Evolutionary conservation across 2,797 vertebrate genomes (phyloP).

Genomic region (Serranus cabrilla): DNA sequence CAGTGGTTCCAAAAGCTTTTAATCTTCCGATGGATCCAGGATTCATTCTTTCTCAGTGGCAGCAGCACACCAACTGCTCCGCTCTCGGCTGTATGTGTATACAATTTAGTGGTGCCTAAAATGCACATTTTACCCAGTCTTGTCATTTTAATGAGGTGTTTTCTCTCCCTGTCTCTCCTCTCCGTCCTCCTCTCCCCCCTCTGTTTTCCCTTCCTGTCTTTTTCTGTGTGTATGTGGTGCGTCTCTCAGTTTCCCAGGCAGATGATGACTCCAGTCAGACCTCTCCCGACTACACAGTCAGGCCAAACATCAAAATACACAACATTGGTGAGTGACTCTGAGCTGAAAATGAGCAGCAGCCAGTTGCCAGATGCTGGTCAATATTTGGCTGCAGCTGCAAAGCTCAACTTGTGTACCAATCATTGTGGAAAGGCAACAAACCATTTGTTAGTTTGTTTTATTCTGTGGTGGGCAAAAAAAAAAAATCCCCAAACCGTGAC

Average conservation of each 20-base stretch:
- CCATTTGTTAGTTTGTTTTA: conserved; percentile 34
- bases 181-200: neutral
- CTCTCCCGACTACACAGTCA: conserved; percentile 94
- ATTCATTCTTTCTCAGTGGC: conserved; percentile 34
- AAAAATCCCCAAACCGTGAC: conserved; percentile 27
- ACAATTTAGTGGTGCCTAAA: conserved; percentile 42
- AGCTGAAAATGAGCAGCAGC: conserved; percentile 25
- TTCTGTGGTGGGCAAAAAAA: conserved; percentile 23
- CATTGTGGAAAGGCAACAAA: conserved; percentile 36
- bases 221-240: conserved; percentile 25
- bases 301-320: conserved; percentile 95
- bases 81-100: conserved; percentile 18
- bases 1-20: conserved; percentile 47
- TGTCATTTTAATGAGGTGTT: conserved; percentile 53
- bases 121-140: conserved; percentile 39
- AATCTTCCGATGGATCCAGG: conserved; percentile 45
- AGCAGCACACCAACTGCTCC: conserved; percentile 29
- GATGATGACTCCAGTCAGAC: conserved; percentile 93
- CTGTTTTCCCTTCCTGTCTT: neutral
- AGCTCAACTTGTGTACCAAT: conserved; percentile 39
- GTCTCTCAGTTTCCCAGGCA: conserved; percentile 89
- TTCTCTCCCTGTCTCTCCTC: conserved; percentile 19
- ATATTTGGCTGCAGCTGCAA: conserved; percentile 42
- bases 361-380: conserved; percentile 38
- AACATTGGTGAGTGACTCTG: conserved; percentile 91